Percentiles rank a stretch among this genome's conserved stretches.
These are phyloP conservation scores for Bagarius yarrelli DNA, from an alignment of 2,113 vertebrate species.

Conservation along the genomic window DNA sequence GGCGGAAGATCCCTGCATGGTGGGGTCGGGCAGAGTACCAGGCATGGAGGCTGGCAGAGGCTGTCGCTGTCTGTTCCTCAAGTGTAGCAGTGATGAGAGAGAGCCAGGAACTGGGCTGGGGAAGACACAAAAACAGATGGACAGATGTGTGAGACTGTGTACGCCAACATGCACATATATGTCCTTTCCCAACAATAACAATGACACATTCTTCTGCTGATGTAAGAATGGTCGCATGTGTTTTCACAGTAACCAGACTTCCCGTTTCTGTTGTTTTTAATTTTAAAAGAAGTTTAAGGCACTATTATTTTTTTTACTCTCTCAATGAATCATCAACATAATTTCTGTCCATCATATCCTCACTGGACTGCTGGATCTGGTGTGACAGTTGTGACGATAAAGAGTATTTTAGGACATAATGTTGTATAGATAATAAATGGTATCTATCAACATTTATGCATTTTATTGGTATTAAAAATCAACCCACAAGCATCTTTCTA, in stretches of 20 bases:
- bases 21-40: conserved; percentile 95
- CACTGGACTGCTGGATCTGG: neutral
- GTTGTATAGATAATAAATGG: neutral
- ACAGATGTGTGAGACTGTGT: conserved; percentile 15
- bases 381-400: neutral
- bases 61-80: conserved; percentile 97
- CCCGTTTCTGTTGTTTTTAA: conserved; percentile 10
- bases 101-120: conserved; percentile 95
- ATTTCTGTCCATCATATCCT: neutral
- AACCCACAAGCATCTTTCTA: neutral
- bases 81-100: conserved; percentile 94
- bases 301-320: conserved; percentile 14
- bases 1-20: conserved; percentile 96
- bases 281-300: conserved; percentile 33
- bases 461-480: neutral
- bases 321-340: conserved; percentile 15
- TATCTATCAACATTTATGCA: neutral
- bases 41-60: conserved; percentile 99
- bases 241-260: conserved; percentile 9
- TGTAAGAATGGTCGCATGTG: neutral
- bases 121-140: conserved; percentile 43
- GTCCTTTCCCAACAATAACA: neutral
- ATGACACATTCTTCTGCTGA: conserved; percentile 2
- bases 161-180: neutral
- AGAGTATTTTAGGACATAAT: neutral